Conservation (phyloP, 92 coral and sea anemone species). For the Diadumene lineata region DNA sequence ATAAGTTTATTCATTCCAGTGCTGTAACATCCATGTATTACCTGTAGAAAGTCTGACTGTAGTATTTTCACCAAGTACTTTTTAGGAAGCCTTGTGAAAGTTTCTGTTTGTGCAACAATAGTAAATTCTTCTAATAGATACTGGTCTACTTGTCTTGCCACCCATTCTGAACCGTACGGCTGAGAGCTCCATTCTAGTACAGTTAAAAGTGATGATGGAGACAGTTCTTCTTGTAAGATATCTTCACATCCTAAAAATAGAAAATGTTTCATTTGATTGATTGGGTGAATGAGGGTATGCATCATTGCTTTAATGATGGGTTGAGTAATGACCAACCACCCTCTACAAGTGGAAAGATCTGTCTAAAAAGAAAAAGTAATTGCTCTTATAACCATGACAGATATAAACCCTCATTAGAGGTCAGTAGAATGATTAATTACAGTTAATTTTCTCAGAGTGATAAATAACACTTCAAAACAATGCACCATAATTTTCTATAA, state of each 20-base stretch:
- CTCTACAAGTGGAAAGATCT: too few relatives aligned
- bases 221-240: conserved; percentile 83
- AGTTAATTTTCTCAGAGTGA: too few relatives aligned
- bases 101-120: conserved; percentile 80
- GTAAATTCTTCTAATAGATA: conserved; percentile 86
- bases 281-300: background rate
- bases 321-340: too few relatives aligned
- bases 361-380: too few relatives aligned
- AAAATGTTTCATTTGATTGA: background rate
- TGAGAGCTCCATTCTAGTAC: conserved; percentile 90
- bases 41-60: conserved; percentile 96
- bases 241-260: conserved; percentile 85
- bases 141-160: conserved; percentile 87
- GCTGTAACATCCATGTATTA: too few relatives aligned
- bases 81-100: conserved; percentile 72
- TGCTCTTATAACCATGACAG: too few relatives aligned
- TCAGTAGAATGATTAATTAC: too few relatives aligned
- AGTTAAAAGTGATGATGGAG: conserved; percentile 68
- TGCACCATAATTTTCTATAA: too few relatives aligned
- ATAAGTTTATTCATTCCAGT: too few relatives aligned
- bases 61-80: conserved; percentile 75
- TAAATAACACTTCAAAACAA: too few relatives aligned
- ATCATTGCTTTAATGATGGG: too few relatives aligned
- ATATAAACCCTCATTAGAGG: too few relatives aligned
- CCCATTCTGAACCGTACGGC: conserved; percentile 94